These are phyloP conservation scores for Cantharis rustica DNA, from an alignment of 2,888 invertebrate species.

Conservation along the genomic window DNA sequence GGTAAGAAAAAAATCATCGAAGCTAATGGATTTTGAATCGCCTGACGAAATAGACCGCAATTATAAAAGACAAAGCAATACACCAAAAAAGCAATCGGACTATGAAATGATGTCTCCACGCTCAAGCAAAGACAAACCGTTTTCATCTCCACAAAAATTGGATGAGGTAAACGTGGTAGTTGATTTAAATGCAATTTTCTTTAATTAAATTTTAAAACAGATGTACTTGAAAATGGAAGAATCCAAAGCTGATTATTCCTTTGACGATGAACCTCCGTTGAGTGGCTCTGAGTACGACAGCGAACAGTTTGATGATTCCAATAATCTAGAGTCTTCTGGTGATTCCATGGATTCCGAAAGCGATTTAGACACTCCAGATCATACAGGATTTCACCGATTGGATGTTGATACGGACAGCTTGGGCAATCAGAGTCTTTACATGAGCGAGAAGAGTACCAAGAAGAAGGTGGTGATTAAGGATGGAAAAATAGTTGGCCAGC, in stretches of 20 bases:
- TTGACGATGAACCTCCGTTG: conserved; percentile 48
- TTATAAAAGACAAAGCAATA: conserved; percentile 58
- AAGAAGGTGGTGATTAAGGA: conserved; percentile 73
- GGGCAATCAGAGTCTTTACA: conserved; percentile 66
- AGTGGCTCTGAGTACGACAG: conserved; percentile 54
- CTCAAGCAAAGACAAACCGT: conserved; percentile 26
- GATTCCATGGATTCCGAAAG: conserved; percentile 47
- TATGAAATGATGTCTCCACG: conserved; percentile 32
- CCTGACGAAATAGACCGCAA: conserved; percentile 81
- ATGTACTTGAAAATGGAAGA: conserved; percentile 26
- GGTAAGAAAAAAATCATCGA: conserved; percentile 93
- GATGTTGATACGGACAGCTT: conserved; percentile 56
- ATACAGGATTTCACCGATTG: conserved; percentile 58
- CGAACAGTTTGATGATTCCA: conserved; percentile 49
- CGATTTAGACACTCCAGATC: conserved; percentile 45
- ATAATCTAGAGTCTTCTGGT: conserved; percentile 47
- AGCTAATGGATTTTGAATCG: conserved; percentile 90
- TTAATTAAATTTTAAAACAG: conserved; percentile 3
- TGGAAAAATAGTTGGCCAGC: conserved; percentile 69
- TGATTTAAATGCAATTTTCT: neutral
- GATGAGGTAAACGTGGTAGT: conserved; percentile 34
- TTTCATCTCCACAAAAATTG: conserved; percentile 34
- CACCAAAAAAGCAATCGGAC: conserved; percentile 44
- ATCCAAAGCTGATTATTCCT: conserved; percentile 33
- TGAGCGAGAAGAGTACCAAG: conserved; percentile 79